These are phyloP conservation scores for Zygaena filipendulae DNA, from an alignment of 2,888 invertebrate species.

Conservation along the genomic window DNA sequence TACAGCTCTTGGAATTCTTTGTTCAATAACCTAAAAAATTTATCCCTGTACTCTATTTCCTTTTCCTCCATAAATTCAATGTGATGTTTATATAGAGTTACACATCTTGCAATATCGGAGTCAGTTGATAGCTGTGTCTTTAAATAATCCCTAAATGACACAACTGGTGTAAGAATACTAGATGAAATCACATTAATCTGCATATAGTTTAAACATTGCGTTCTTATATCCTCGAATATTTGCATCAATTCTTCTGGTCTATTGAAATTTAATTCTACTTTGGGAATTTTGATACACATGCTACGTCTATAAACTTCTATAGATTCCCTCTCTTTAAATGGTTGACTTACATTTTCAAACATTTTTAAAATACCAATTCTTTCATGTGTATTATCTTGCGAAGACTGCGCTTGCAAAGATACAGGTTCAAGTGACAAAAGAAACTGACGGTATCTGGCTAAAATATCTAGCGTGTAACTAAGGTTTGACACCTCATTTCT, in stretches of 20 bases:
- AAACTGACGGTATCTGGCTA: constrained; percentile 22
- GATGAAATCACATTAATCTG: constrained; percentile 18
- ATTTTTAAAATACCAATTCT: too few species aligned
- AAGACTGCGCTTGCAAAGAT: too few species aligned
- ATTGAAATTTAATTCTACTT: constrained; percentile 22
- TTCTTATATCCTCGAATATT: constrained; percentile 18
- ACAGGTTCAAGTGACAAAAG: constrained; percentile 21
- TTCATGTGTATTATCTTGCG: too few species aligned
- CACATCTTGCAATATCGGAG: constrained; percentile 15
- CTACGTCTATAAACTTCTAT: too few species aligned
- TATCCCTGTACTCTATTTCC: constrained; percentile 17
- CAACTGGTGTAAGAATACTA: constrained; percentile 14
- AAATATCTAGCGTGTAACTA: constrained; percentile 19
- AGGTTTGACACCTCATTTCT: constrained; percentile 20
- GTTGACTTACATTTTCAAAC: too few species aligned
- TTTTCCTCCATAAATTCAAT: constrained; percentile 20
- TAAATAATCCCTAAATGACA: constrained; percentile 16
- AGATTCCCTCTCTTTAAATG: too few species aligned
- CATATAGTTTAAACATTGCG: constrained; percentile 26
- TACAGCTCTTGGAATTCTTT: constrained; percentile 21
- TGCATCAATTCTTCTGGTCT: constrained; percentile 19
- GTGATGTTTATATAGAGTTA: constrained; percentile 13
- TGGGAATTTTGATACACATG: too few species aligned
- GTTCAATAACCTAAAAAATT: constrained; percentile 21
- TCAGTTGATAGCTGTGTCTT: constrained; percentile 14